Evolutionary conservation across 2,888 invertebrate species (phyloP), one percentile per base, ranked within the genome.

Genomic region (Hirtodrosophila cameraria): DNA sequence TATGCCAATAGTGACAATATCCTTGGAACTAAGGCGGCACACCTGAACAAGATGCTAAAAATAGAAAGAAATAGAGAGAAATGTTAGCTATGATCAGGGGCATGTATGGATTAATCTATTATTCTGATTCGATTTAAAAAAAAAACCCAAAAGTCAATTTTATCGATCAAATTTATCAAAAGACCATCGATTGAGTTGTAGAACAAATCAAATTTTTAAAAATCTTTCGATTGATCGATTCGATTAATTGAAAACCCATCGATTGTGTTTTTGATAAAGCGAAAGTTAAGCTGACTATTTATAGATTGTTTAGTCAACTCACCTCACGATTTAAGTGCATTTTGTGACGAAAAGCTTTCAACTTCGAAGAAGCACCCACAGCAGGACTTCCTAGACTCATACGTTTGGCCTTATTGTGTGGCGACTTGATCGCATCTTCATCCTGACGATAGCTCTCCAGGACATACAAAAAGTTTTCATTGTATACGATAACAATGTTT

Each of bases 1-100:
- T 1, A 96, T 93, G 90, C 97, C 96, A 20, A 97, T 92, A 1
- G 94, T 93, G 3, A 97, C 94, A 75, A 97, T 92, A 91, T 96
- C 96, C 61, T 94, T 93, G 1, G 92, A 89, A 25, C 92, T 92
- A 8, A 97, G 81, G 92, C 94, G 94, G 62, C 93, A 94, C 65
- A 96, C 92, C 71, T 94, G 94, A 5, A 95, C 93, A 76, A 97
- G 91, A 88, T 96, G 96, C 96, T 97, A 91, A 13, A 68, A 70
- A 13, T 0, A 36, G 23, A 6, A 0, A 2, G 13, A 9, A 5
- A 13, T 2, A 0, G 1, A 12, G 2, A 36, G 5, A 7, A 8
- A 7, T 6, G 12, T 23, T 23, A 7, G 23, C 8, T 23, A 23
- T 1, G 6, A 23, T 23, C 23, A 23, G 23, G 18, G 18, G 18